A percentile compares a stretch with the other conserved stretches of the same genome.
Conservation (phyloP, 2,888 invertebrate genomes). For the Sesia apiformis region DNA sequence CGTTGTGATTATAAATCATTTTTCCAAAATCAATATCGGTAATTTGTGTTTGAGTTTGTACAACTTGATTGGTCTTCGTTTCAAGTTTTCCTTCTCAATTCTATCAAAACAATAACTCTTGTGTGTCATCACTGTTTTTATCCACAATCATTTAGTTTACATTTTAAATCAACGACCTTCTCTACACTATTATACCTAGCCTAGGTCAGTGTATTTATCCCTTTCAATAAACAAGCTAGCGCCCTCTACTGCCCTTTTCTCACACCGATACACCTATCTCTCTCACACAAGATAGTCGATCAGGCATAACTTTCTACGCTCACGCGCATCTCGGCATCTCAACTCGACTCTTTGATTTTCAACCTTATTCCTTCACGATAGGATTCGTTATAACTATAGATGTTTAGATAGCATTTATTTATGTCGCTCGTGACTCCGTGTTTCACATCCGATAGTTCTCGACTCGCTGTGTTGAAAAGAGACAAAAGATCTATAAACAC, state of each 20-base stretch:
- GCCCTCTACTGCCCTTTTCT: background rate
- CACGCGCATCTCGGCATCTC: constrained; percentile 44
- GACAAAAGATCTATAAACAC: constrained; percentile 26
- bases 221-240: background rate
- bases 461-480: constrained; percentile 49
- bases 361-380: constrained; percentile 18
- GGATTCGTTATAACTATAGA: constrained; percentile 18
- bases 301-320: constrained; percentile 35
- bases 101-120: too few species aligned
- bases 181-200: background rate
- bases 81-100: too few species aligned
- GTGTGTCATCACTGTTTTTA: too few species aligned
- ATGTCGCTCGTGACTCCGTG: constrained; percentile 61
- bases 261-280: constrained; percentile 21
- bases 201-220: background rate
- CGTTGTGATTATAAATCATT: too few species aligned
- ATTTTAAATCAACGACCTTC: background rate
- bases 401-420: constrained; percentile 40
- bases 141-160: too few species aligned
- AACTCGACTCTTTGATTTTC: constrained; percentile 13
- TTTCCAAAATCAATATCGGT: too few species aligned
- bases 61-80: too few species aligned
- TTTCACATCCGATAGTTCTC: constrained; percentile 43
- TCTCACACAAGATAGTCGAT: constrained; percentile 6
- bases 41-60: too few species aligned